A percentile compares a stretch with the other conserved stretches of the same genome.
These are phyloP conservation scores for Hemicrepidius hirtus DNA, from an alignment of 2,888 invertebrate species.

Conservation along the genomic window DNA sequence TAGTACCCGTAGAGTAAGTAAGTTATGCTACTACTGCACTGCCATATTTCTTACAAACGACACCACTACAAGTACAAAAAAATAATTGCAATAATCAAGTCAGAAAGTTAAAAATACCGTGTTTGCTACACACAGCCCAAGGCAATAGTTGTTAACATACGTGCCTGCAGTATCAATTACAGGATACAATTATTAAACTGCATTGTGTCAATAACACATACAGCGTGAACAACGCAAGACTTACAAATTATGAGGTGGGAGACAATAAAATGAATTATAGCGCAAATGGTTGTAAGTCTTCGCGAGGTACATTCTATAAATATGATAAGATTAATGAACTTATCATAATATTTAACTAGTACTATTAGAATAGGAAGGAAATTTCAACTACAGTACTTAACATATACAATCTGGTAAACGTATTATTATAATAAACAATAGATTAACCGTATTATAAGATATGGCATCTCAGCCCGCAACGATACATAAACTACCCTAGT, in stretches of 20 bases:
- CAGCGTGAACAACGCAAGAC: constrained; percentile 36
- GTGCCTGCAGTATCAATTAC: constrained; percentile 40
- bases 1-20: constrained; percentile 23
- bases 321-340: too few species aligned
- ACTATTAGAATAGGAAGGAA: too few species aligned
- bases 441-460: too few species aligned
- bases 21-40: constrained; percentile 1
- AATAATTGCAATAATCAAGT: constrained; percentile 32
- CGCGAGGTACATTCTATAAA: too few species aligned
- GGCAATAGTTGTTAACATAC: constrained; percentile 36
- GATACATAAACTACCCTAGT: too few species aligned
- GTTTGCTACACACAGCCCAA: constrained; percentile 31
- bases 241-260: constrained; percentile 27
- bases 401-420: too few species aligned
- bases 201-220: constrained; percentile 42
- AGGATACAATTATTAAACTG: constrained; percentile 36
- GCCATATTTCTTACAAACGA: constrained; percentile 4
- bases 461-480: too few species aligned
- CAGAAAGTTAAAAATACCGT: constrained; percentile 26
- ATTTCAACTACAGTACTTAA: too few species aligned
- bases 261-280: background rate
- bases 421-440: too few species aligned
- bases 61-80: constrained; percentile 12
- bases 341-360: too few species aligned
- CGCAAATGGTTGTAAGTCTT: too few species aligned